Evolutionary conservation across 1,140 invertebrate genomes (phyloP), one percentile per base, ranked within the genome.

Genomic region (Tetranychus cinnabarinus): DNA sequence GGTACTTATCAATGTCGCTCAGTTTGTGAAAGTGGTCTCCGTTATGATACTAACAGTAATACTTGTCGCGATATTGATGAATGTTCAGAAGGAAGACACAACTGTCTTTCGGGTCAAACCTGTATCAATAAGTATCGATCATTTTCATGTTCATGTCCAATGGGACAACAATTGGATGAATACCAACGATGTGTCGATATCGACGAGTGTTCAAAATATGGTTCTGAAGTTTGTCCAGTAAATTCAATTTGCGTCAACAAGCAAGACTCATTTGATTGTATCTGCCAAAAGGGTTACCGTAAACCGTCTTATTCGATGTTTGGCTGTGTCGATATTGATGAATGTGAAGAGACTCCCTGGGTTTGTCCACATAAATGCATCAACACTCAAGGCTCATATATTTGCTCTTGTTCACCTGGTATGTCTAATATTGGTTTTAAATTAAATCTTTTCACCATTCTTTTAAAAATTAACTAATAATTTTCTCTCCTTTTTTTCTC

Each of bases 81-180:
- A 63, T 80, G 79, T 63, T 42, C 72, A 0, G 73, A 88, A 2
- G 81, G 82, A 6, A 85, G 79, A 0, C 81, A 96, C 69, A 83
- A 86, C 67, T 97, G 93, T 69, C 79, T 80, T 0, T 67, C 76
- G 0, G 81, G 81, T 6, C 93, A 85, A 68, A 73, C 78, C 2
- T 98, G 93, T 70, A 76, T 79, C 56, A 98, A 98, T 69, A 89
- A 79, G 0, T 69, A 80, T 31, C 86, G 86, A 0, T 85, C 83
- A 23, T 88, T 83, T 68, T 74, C 82, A 36, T 88, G 86, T 71
- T 8, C 0, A 8, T 56, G 55, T 56, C 34, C 55, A 36, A 8
- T n/a, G n/a, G 55, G 55, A 12, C 31, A 52, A n/a, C 13, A 31
- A n/a, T 31, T 52, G n/a, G 31, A 52, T 52, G 50, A n/a, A 8